Base-by-base conservation (phyloP, 2,888 invertebrate species). In the Volucella inanis region DNA sequence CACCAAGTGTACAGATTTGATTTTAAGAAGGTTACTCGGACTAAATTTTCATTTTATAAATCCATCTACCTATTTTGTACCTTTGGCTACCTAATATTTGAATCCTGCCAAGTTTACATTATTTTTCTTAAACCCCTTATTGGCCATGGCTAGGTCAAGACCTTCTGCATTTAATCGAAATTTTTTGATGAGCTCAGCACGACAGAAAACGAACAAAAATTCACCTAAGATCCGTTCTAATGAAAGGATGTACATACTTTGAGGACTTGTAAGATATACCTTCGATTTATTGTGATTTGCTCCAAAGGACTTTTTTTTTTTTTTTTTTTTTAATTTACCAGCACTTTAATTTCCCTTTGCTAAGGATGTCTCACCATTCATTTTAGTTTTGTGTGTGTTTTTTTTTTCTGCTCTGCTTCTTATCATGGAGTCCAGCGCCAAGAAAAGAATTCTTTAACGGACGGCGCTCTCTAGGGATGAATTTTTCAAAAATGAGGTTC, bases 331-430 rank as follows among this genome's bases (percentile, higher is more conserved):
- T 41, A 68, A 57, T 72, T 62, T 64, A 74, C 18, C 0, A 22
- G 18, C 3, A 83, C 62, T 83, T 78, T 83, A 83, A 83, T 79
- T 78, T 83, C 79, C 62, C 54, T 52, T 68, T 76, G 68, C 62
- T 68, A 74, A 72, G 67, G 78, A 67, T 83, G 82, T 72, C 45
- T 14, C 45, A 43, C 68, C 31, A 74, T 55, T 67, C 43, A 52
- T 65, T 67, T 41, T 8, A 18, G 57, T 50, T 61, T 68, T 9
- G 50, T 18, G 62, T 9, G 49, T 18, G 55, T 78, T 38, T 41
- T 54, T 74, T 64, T 43, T 49, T 12, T 52, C 64, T n/a, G n/a
- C 6, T 47, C 52, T 54, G 11, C 1, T 31, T 59, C 3, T 52
- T 15, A 6, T 52, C 57, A 3, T 45, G 52, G 12, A 43, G 55